A percentile compares a stretch with the other conserved stretches of the same genome.
These are phyloP conservation scores for Drosophila obscura DNA, from an alignment of 1,140 invertebrate genomes.

Conservation along the genomic window DNA sequence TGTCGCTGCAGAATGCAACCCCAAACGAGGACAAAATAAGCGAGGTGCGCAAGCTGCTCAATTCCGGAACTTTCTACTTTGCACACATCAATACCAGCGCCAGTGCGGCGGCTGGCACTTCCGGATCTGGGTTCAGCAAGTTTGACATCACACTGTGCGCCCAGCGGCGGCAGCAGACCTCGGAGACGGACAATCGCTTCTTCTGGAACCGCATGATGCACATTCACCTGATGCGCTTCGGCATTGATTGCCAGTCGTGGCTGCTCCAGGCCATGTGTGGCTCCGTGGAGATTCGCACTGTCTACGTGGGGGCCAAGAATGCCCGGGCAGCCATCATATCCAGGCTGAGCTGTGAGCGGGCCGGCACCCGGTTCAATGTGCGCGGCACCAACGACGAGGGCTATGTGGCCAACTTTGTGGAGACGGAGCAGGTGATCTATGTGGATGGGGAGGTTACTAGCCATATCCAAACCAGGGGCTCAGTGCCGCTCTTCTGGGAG, in stretches of 20 bases:
- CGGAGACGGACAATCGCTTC: conserved; percentile 95
- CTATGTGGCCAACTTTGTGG: conserved; percentile 99
- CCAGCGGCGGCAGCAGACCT: conserved; percentile 92
- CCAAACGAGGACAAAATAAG: conserved; percentile 91
- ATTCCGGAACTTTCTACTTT: conserved; percentile 98
- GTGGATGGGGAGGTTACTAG: conserved; percentile 94
- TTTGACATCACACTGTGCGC: conserved; percentile 97
- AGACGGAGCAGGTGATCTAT: conserved; percentile 98
- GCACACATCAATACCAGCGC: conserved; percentile 86
- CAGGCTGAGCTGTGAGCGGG: conserved; percentile 97
- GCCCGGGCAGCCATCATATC: conserved; percentile 97
- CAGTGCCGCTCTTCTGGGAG: conserved; percentile 99
- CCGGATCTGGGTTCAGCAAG: conserved; percentile 73
- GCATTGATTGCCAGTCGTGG: conserved; percentile 94
- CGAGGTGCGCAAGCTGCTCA: conserved; percentile 94
- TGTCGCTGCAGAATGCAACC: conserved; percentile 90
- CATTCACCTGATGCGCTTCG: conserved; percentile 95
- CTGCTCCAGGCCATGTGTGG: conserved; percentile 97
- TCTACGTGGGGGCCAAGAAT: conserved; percentile 96
- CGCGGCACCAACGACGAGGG: conserved; percentile 99
- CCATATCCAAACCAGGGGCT: conserved; percentile 95
- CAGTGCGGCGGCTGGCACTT: conserved; percentile 78
- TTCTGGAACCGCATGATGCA: conserved; percentile 98
- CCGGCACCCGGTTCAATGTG: conserved; percentile 98
- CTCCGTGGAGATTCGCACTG: conserved; percentile 96